A percentile compares a stretch with the other conserved stretches of the same genome.
These are phyloP conservation scores for Vulpes vulpes DNA, from an alignment of 2,113 vertebrate genomes.

Conservation along the genomic window DNA sequence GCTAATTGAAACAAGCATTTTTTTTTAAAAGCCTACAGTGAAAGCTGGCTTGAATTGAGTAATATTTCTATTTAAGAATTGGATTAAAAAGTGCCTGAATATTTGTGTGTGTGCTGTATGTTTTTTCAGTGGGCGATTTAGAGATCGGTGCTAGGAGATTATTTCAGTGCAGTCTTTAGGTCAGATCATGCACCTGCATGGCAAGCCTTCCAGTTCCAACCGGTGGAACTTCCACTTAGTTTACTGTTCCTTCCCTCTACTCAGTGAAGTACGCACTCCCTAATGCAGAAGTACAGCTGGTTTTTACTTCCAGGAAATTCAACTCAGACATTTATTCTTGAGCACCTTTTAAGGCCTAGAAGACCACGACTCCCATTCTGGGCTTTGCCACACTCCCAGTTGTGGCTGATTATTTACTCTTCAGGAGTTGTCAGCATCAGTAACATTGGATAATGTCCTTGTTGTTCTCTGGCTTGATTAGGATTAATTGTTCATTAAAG, in stretches of 20 bases:
- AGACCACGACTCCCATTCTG: background rate
- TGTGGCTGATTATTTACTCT: background rate
- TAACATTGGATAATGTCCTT: background rate
- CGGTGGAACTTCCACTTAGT: background rate
- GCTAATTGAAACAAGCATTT: background rate
- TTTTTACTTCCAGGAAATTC: conserved; percentile 26
- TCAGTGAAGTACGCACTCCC: background rate
- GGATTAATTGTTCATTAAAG: background rate
- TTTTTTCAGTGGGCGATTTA: background rate
- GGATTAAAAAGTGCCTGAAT: background rate
- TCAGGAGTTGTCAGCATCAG: background rate
- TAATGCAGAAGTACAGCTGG: background rate
- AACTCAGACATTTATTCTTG: background rate
- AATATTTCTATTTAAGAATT: background rate
- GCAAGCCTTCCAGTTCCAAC: background rate
- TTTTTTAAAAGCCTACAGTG: background rate
- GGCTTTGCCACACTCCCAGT: background rate
- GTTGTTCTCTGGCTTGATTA: background rate
- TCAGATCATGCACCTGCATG: background rate
- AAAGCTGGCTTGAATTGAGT: background rate
- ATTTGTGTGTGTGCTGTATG: background rate
- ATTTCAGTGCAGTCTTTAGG: background rate
- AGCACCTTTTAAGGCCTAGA: background rate
- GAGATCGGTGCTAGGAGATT: background rate
- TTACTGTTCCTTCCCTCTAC: background rate